Evolutionary conservation across 1,140 invertebrate species (phyloP).

Genomic region (Pseudomyrmex flavicornis): DNA sequence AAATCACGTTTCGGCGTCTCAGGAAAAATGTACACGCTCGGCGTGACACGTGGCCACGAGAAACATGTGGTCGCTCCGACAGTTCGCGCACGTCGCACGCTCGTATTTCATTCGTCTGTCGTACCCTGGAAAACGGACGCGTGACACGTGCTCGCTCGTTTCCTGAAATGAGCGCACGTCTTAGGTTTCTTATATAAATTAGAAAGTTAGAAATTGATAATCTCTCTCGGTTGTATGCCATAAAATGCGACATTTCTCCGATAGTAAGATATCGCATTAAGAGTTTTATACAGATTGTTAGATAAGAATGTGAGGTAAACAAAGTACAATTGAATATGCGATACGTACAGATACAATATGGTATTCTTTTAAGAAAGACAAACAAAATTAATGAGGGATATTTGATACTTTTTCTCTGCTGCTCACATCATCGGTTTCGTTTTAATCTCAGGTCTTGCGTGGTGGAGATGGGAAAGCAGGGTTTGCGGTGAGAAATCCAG

Average conservation of each 20-base stretch:
- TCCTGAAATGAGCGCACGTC: background rate
- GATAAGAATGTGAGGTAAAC: background rate
- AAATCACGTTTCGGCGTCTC: background rate
- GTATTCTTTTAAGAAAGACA: too few relatives aligned
- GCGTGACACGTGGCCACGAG: too few relatives aligned
- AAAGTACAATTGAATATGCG: background rate
- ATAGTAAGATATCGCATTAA: background rate
- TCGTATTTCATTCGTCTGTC: background rate
- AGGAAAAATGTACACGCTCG: too few relatives aligned
- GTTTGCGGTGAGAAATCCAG: conserved; percentile 94
- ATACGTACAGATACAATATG: background rate
- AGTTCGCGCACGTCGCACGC: background rate
- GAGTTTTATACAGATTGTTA: background rate
- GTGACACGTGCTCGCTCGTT: background rate
- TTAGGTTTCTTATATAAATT: background rate
- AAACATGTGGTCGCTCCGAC: background rate
- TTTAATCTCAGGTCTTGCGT: conserved; percentile 89
- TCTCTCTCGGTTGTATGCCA: background rate
- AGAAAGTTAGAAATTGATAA: background rate
- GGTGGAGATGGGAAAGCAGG: conserved; percentile 97
- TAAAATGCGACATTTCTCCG: background rate
- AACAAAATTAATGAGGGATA: too few relatives aligned
- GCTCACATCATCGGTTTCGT: background rate
- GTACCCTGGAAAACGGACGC: background rate
- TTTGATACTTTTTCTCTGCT: too few relatives aligned